Evolutionary conservation across 2,797 vertebrate species (phyloP).

Genomic region (Tapirus indicus): DNA sequence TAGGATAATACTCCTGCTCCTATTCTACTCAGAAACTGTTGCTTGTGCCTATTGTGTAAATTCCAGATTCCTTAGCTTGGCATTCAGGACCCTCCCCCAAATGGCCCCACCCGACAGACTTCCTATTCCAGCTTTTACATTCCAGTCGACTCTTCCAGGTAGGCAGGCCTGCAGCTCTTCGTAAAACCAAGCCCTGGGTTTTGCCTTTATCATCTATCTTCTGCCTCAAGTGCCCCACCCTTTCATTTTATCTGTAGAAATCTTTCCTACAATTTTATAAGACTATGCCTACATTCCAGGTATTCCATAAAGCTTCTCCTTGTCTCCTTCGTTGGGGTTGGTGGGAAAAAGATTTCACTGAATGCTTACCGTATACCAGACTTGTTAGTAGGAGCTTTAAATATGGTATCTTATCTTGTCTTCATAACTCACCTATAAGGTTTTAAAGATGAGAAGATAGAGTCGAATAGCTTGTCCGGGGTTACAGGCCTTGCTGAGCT

Average conservation of each 20-base stretch:
- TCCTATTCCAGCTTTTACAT: neutral
- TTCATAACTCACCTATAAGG: neutral
- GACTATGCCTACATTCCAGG: neutral
- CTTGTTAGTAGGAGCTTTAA: neutral
- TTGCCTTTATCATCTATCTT: neutral
- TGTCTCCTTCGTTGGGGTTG: neutral
- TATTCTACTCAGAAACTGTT: neutral
- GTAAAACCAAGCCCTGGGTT: neutral
- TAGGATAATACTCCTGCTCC: neutral
- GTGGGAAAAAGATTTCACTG: neutral
- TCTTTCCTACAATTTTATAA: neutral
- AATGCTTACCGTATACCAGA: neutral
- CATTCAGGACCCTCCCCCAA: slow-evolving; percentile 4
- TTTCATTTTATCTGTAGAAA: neutral
- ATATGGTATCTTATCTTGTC: neutral
- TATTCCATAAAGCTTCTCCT: neutral
- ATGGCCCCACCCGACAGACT: neutral
- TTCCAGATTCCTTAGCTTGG: slow-evolving; percentile 23
- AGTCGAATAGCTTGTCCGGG: neutral
- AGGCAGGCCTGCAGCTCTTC: neutral
- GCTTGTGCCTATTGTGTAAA: neutral
- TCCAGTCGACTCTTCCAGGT: neutral
- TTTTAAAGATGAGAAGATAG: slow-evolving; percentile 23
- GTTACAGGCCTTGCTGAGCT: neutral
- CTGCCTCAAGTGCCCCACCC: neutral